Conservation (phyloP, 2,113 vertebrate species). For the Paedocypris sp. region DNA sequence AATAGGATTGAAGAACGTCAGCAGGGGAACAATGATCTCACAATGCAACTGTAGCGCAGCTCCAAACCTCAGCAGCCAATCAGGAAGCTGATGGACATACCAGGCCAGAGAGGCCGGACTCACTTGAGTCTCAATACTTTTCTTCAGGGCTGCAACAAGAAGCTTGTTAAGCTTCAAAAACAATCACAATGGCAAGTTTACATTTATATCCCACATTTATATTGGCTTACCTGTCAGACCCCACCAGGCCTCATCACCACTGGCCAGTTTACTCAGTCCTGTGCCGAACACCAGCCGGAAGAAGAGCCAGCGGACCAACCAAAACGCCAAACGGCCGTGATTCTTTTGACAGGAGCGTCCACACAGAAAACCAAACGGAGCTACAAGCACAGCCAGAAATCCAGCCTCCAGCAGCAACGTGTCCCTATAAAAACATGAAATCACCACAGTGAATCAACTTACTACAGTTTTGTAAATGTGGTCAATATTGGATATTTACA, state of each 20-base stretch:
- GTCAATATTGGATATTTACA: too few species aligned
- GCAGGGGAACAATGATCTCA: constrained; percentile 57
- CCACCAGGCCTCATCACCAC: constrained; percentile 74
- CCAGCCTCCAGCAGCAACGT: constrained; percentile 68
- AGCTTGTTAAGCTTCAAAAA: not conserved
- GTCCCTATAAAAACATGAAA: constrained; percentile 48
- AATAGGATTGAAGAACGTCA: constrained; percentile 64
- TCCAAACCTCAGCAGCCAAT: constrained; percentile 68
- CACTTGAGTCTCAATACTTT: constrained; percentile 72
- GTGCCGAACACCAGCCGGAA: constrained; percentile 76
- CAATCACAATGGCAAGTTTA: too few species aligned
- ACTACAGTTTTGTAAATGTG: not conserved
- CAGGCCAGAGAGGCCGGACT: constrained; percentile 66
- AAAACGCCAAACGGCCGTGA: constrained; percentile 62
- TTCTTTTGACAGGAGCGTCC: not conserved
- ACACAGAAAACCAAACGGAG: constrained; percentile 50
- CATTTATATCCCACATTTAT: too few species aligned
- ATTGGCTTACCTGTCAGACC: constrained; percentile 63
- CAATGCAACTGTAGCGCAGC: constrained; percentile 62
- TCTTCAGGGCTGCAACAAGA: constrained; percentile 62
- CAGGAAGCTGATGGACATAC: constrained; percentile 66
- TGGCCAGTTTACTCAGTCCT: constrained; percentile 70
- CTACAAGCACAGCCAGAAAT: constrained; percentile 65
- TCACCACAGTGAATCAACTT: not conserved
- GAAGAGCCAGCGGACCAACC: constrained; percentile 73